phyloP scores from a whole-genome alignment of 2,113 vertebrate species.

The Nothocercus julius region DNA sequence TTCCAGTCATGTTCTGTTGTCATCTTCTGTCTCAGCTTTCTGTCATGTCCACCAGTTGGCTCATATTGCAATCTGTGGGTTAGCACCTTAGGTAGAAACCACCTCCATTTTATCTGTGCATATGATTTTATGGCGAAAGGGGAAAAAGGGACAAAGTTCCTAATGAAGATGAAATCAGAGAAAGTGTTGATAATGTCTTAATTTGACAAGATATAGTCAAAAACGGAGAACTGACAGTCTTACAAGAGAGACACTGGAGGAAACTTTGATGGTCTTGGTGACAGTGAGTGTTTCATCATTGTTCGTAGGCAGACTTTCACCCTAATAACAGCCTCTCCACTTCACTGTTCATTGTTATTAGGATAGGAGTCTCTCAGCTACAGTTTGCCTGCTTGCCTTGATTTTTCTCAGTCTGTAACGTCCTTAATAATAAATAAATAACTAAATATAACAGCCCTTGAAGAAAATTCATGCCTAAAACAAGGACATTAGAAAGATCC shows the following conservation, averaged over 20 bases:
- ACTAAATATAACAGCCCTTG: neutral
- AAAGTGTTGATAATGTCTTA: neutral
- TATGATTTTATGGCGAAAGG: neutral
- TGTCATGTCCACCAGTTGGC: accelerated
- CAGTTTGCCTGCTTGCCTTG: neutral
- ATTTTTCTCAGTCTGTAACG: neutral
- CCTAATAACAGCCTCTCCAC: neutral
- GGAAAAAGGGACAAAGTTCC: neutral
- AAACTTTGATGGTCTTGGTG: neutral
- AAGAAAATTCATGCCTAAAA: constrained; percentile 7
- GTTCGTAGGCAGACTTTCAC: neutral
- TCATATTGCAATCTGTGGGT: neutral
- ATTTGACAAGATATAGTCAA: neutral
- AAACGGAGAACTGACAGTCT: neutral
- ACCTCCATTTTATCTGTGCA: neutral
- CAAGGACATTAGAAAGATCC: neutral
- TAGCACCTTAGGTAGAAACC: neutral
- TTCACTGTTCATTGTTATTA: neutral
- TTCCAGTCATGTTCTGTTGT: neutral
- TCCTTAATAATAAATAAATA: constrained; percentile 2
- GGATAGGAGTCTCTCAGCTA: neutral
- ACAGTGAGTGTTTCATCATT: neutral
- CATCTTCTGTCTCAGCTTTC: neutral
- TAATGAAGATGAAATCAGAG: neutral
- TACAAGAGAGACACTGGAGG: neutral